A percentile compares a stretch with the other conserved stretches of the same genome.
Evolutionary conservation across 2,888 invertebrate species (phyloP).

Genomic region (Drosophila kokeensis): DNA sequence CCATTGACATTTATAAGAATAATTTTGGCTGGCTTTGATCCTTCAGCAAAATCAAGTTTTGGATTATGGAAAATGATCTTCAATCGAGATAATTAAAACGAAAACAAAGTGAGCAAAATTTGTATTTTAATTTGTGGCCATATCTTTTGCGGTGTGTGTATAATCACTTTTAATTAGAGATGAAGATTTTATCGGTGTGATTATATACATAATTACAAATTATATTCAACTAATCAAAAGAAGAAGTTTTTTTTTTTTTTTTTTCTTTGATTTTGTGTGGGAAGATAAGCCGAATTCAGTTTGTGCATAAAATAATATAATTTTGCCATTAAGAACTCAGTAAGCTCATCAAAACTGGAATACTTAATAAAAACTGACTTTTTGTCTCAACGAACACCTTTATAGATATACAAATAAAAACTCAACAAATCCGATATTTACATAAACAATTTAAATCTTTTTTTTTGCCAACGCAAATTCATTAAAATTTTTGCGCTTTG

Average conservation of each 20-base stretch:
- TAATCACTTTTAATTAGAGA: neutral
- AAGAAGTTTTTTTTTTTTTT: too few species aligned
- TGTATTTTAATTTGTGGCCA: constrained; percentile 24
- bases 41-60: constrained; percentile 34
- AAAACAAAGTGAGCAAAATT: constrained; percentile 17
- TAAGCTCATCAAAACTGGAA: neutral
- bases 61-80: constrained; percentile 4
- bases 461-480: neutral
- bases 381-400: neutral
- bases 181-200: neutral
- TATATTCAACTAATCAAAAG: neutral
- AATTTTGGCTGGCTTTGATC: neutral
- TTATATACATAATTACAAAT: too few species aligned
- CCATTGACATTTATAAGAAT: constrained; percentile 37
- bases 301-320: neutral
- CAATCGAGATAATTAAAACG: constrained; percentile 1
- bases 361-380: neutral
- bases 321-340: neutral
- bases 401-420: neutral
- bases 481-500: constrained; percentile 15
- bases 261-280: too few species aligned
- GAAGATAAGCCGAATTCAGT: too few species aligned
- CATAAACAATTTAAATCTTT: too few species aligned
- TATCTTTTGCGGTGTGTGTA: neutral
- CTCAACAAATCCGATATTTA: too few species aligned